These are phyloP conservation scores for Teleopsis dalmanni DNA, from an alignment of 1,140 invertebrate species.

Conservation along the genomic window DNA sequence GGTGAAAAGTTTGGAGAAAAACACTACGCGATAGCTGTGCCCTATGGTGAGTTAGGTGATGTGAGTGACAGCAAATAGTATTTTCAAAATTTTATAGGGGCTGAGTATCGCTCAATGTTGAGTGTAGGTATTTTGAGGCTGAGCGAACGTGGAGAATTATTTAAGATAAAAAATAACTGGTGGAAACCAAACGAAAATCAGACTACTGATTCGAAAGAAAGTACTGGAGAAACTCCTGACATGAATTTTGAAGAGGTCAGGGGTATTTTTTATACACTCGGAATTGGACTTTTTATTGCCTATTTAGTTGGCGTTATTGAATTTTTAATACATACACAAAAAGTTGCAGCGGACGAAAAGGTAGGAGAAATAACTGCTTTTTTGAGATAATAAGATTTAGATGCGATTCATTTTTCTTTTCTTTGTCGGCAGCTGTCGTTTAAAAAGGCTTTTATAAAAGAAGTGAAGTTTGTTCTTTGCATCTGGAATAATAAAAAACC, in stretches of 20 bases:
- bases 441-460: constrained; percentile 27
- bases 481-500: constrained; percentile 41
- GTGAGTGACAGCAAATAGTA: not conserved
- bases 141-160: constrained; percentile 65
- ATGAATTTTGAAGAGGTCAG: constrained; percentile 74
- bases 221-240: constrained; percentile 42
- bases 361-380: constrained; percentile 10
- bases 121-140: constrained; percentile 64
- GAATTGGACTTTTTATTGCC: constrained; percentile 58
- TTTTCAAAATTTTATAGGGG: too few species aligned
- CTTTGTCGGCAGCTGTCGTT: constrained; percentile 48
- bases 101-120: constrained; percentile 58
- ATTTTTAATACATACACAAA: constrained; percentile 73
- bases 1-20: constrained; percentile 80
- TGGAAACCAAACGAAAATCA: constrained; percentile 60
- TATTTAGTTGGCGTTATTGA: constrained; percentile 63
- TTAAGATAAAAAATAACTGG: constrained; percentile 69
- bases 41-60: constrained; percentile 52
- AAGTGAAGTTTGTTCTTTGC: constrained; percentile 29
- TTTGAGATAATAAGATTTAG: not conserved
- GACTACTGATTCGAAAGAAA: constrained; percentile 15
- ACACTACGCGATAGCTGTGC: constrained; percentile 67
- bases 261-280: constrained; percentile 83
- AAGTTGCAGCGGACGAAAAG: constrained; percentile 67
- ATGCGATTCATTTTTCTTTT: not conserved